Evolutionary conservation across 2,888 invertebrate species (phyloP), one percentile per base, ranked within the genome.

Genomic region (Augochlorella aurata): DNA sequence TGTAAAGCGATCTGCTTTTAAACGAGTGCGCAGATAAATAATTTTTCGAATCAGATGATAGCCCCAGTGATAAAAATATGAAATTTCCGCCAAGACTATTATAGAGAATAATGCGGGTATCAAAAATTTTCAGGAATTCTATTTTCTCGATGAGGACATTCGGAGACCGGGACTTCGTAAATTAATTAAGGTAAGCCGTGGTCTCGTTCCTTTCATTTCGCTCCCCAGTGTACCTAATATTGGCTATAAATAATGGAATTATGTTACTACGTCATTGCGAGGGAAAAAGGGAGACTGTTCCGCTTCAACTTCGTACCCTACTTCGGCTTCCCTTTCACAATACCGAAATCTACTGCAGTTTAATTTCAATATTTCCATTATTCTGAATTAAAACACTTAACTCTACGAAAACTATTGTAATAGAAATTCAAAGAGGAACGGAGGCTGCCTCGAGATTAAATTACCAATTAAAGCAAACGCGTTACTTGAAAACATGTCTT

Each of bases 161-260:
- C 18, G 71, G 74, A 72, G 69, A 58, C 52, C 67, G 75, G 76
- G 77, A 79, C 84, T 82, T 86, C 73, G 83, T 81, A 90, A 90
- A 91, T 90, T 91, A 91, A 91, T 91, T 91, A 89, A 83, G 87
- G 84, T 87, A 90, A 90, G 88, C 83, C 86, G 79, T 75, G 77
- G 84, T 81, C 87, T 87, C 83, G 74, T 87, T 85, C 86, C 85
- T 87, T 88, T 87, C 86, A 73, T 85, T 81, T 79, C 74, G 63
- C 83, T 61, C 83, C 80, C 75, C 78, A 70, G 74, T 72, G 74
- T 77, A 61, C 81, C 85, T 77, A 85, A 87, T 90, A 89, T 89
- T 87, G 89, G 88, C 90, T 85, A 91, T 90, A 91, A 91, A 91
- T 91, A 91, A 91, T 89, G 90, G 90, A 90, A 91, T 91, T 90